A percentile compares a stretch with the other conserved stretches of the same genome.
Conservation (phyloP, 2,797 vertebrate genomes). For the Ficedula albicollis region DNA sequence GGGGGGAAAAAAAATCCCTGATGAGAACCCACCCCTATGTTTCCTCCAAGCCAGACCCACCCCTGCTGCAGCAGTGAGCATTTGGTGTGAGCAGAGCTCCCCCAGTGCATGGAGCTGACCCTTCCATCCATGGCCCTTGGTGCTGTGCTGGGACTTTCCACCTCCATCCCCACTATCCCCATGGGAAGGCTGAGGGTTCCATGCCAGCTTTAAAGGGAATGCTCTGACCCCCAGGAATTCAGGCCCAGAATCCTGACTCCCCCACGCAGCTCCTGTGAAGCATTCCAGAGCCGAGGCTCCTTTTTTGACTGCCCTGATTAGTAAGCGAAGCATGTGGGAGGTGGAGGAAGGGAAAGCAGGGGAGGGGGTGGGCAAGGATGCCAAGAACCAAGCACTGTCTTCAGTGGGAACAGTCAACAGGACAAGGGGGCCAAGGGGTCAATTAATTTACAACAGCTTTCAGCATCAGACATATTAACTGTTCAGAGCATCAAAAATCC, state of each 20-base stretch:
- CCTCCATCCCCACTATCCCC: neutral
- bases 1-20: no score
- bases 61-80: rapidly evolving
- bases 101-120: rapidly evolving
- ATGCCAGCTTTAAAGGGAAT: neutral
- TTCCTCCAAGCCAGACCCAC: neutral
- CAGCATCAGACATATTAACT: neutral
- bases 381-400: constrained; percentile 4
- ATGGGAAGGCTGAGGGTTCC: neutral
- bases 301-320: neutral
- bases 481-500: neutral
- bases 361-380: neutral
- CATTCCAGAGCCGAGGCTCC: neutral
- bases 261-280: neutral
- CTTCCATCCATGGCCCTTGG: neutral
- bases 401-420: neutral
- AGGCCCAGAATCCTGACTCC: neutral
- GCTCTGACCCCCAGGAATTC: neutral
- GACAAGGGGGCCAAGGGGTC: constrained; percentile 20
- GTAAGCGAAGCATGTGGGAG: neutral
- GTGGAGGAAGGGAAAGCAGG: neutral
- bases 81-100: rapidly evolving
- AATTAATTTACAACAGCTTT: constrained; percentile 49
- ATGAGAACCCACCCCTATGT: rapidly evolving
- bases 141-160: neutral